These are phyloP conservation scores for Anodontia alba DNA, from an alignment of 2,888 invertebrate genomes.

Conservation along the genomic window DNA sequence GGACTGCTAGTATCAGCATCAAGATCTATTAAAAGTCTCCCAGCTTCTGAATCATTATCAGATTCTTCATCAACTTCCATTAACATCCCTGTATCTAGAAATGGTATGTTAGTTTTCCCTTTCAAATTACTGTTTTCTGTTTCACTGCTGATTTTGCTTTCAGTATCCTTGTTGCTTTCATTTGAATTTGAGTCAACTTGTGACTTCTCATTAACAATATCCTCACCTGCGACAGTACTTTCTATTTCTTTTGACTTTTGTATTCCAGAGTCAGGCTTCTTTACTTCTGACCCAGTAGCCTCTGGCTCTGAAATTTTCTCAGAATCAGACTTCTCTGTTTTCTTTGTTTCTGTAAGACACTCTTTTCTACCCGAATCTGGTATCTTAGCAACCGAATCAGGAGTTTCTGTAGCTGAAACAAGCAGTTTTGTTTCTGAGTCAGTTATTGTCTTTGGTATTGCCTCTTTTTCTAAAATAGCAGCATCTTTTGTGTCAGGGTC, in stretches of 20 bases:
- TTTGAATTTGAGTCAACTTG: conserved; percentile 9
- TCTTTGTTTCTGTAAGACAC: too few species aligned
- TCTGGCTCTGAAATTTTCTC: not conserved
- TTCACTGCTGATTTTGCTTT: conserved; percentile 7
- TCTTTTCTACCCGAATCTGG: too few species aligned
- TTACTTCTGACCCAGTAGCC: not conserved
- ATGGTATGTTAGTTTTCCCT: not conserved
- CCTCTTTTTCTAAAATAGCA: not conserved
- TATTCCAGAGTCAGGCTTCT: not conserved
- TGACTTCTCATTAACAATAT: too few species aligned
- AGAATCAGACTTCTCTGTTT: too few species aligned
- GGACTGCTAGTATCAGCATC: conserved; percentile 23
- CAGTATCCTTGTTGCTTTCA: not conserved
- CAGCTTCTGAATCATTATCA: conserved; percentile 44
- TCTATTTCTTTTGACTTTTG: not conserved
- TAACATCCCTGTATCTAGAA: not conserved
- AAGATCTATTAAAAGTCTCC: conserved; percentile 47
- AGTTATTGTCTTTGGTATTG: not conserved
- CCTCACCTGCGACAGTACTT: not conserved
- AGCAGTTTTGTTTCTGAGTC: too few species aligned
- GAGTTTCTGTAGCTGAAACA: too few species aligned
- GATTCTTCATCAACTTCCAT: not conserved
- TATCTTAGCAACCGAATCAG: too few species aligned
- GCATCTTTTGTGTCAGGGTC: not conserved
- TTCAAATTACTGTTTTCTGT: not conserved